Evolutionary conservation across 1,140 invertebrate genomes (phyloP), one percentile per base, ranked within the genome.

Genomic region (Tetraneura akinire): DNA sequence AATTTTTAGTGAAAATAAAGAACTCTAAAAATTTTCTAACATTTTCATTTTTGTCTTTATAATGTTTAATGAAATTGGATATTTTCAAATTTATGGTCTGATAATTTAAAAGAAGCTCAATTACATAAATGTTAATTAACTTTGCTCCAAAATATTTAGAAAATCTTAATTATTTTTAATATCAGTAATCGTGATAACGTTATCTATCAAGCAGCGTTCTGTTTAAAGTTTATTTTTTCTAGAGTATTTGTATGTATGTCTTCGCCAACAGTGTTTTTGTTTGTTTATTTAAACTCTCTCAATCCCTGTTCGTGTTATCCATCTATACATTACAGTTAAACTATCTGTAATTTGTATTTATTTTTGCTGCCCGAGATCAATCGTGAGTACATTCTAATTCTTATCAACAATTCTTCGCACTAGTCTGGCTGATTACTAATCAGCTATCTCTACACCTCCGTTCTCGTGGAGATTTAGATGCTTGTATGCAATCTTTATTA

Each of bases 111-210:
- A n/a, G n/a, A n/a, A n/a, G n/a, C n/a, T n/a, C n/a, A n/a, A n/a
- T n/a, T n/a, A n/a, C n/a, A n/a, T n/a, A n/a, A n/a, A n/a, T n/a
- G n/a, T n/a, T n/a, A n/a, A n/a, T n/a, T n/a, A n/a, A n/a, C n/a
- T n/a, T n/a, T n/a, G n/a, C n/a, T n/a, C n/a, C n/a, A n/a, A n/a
- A n/a, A n/a, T n/a, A n/a, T n/a, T n/a, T n/a, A n/a, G n/a, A n/a
- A n/a, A n/a, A n/a, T n/a, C n/a, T n/a, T n/a, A n/a, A n/a, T n/a
- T n/a, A n/a, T n/a, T n/a, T n/a, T n/a, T n/a, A n/a, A n/a, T n/a
- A n/a, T n/a, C n/a, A n/a, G n/a, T n/a, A n/a, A n/a, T n/a, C n/a
- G 23, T 62, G 57, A 23, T 62, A 62, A 62, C 23, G 57, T 62
- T 62, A 62, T 62, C 57, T 62, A 62, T 5, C 13, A 10, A 62